These are phyloP conservation scores for Phaonia tiefii DNA, from an alignment of 2,888 invertebrate genomes.

Conservation along the genomic window DNA sequence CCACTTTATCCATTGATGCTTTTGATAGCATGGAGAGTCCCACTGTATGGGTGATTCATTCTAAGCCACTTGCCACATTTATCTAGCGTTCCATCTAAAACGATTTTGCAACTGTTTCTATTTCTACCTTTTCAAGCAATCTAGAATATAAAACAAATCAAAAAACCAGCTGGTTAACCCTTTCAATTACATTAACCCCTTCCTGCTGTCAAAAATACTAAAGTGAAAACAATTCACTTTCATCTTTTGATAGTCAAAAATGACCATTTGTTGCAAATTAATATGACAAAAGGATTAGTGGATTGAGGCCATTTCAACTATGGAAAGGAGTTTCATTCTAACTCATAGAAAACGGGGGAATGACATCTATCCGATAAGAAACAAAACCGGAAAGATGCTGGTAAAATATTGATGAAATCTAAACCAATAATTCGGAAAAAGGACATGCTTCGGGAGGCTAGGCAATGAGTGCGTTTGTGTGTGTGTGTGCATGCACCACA, in stretches of 20 bases:
- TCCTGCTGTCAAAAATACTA: conserved; percentile 18
- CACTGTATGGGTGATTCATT: neutral
- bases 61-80: conserved; percentile 54
- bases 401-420: conserved; percentile 64
- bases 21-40: too few relatives aligned
- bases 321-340: conserved; percentile 11
- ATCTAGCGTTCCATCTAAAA: conserved; percentile 58
- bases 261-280: conserved; percentile 71
- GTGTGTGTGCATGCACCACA: conserved; percentile 26
- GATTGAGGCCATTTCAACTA: conserved; percentile 46
- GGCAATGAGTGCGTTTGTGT: neutral
- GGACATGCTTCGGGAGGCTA: neutral
- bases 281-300: conserved; percentile 68
- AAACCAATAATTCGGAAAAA: conserved; percentile 50
- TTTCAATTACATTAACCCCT: conserved; percentile 43
- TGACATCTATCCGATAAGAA: conserved; percentile 56
- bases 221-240: conserved; percentile 54
- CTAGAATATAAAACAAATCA: neutral
- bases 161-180: conserved; percentile 53
- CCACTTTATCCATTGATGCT: too few relatives aligned
- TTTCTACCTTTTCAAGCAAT: conserved; percentile 28
- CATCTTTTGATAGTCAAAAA: conserved; percentile 62
- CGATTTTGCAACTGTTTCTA: conserved; percentile 57
- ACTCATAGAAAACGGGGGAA: neutral
- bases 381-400: conserved; percentile 41